Base-by-base conservation (phyloP, 2,888 invertebrate species). In the Ramazzottius varieornatus region DNA sequence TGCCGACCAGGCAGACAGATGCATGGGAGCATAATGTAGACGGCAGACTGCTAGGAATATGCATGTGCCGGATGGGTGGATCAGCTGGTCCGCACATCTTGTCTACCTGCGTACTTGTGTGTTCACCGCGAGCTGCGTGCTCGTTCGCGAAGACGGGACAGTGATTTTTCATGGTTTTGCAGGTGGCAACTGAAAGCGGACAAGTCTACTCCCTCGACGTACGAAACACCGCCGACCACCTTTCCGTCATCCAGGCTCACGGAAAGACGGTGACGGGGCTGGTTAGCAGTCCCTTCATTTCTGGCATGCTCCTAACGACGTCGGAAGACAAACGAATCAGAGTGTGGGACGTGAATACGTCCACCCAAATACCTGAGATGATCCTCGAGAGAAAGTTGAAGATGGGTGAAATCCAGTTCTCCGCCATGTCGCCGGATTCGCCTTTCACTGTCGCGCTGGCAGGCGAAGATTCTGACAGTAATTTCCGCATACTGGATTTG, bases 311-410 rank as follows among this genome's bases (percentile, higher is more conserved):
- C 72, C 80, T 88, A 1, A 86, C 88, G 0, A 81, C 84, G 1
- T 84, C 88, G 2, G 82, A 83, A 1, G 91, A 92, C 73, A 85
- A 86, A 68, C 79, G 80, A n/a, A 74, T 90, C 1, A 90, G 89
- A 78, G 82, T 86, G 0, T 93, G 92, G 92, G 89, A 92, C 66
- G 69, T 72, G 16, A 64, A 69, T 13, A 4, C 20, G 4, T 4
- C 20, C 32, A 69, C 70, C n/a, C 69, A 70, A 64, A 71, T 71
- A 64, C 74, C 74, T 20, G 70, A 72, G 2, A 68, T 71, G 34
- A 69, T 76, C 1, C 66, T 71, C 20, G 20, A 16, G 4, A 16
- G 29, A 24, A 16, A 29, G 29, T 24, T 54, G 4, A 54, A 54
- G 29, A 54, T 54, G 54, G 71, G 71, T 54, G 70, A 71, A 46